Evolutionary conservation across 1,140 invertebrate genomes (phyloP), one percentile per base, ranked within the genome.

Genomic region (Habropoda laboriosa): DNA sequence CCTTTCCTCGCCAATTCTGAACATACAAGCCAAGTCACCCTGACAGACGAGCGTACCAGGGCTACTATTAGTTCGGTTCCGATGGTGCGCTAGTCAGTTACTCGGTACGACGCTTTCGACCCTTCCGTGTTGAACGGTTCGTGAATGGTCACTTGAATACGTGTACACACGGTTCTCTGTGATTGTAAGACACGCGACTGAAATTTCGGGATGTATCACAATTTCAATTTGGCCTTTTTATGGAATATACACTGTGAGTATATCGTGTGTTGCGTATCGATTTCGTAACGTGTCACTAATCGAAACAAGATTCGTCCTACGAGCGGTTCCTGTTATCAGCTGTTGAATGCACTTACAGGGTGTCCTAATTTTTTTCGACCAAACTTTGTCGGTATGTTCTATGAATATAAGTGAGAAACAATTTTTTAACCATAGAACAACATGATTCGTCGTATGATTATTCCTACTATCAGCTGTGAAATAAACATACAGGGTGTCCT

Each of bases 41-140:
- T 49, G 79, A 58, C 61, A 35, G 70, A 57, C 71, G 58, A 53
- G 51, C 63, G 53, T 85, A 49, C 67, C 57, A n/a, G 51, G 66
- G 66, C 47, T 35, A 82, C 80, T 86, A 90, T 90, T 91, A 91
- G 90, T 91, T 91, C 85, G 84, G 80, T 90, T 91, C 88, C 74
- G 90, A 89, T 90, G 90, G 88, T 91, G 90, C 88, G 85, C 86
- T 87, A 89, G 90, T 89, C 86, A 87, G 89, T 90, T 88, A 87
- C 87, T 88, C 89, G 87, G 83, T 86, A 87, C 86, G 86, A 90
- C 89, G 86, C 88, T 90, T 91, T 86, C 88, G 86, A 84, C 82
- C 87, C 85, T 58, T 79, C 53, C 47, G 57, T 2, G 63, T 61
- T 80, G 81, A 80, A 84, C 82, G 49, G 55, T 66, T 49, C 40